phyloP scores from a whole-genome alignment of 2,113 vertebrate species.

The Aptenodytes patagonicus region DNA sequence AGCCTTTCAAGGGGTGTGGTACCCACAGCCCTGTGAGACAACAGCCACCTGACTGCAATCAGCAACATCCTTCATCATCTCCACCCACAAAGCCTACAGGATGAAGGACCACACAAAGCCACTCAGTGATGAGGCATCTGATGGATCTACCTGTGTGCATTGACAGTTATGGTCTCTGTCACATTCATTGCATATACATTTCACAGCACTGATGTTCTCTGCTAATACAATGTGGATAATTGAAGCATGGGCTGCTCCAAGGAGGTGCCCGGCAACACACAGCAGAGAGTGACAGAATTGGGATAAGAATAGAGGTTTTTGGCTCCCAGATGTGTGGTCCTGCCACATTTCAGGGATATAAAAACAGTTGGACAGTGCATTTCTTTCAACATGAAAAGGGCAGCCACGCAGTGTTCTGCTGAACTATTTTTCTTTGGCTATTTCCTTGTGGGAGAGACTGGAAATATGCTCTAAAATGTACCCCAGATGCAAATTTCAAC shows the following conservation, averaged over 20 bases:
- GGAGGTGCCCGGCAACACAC: neutral
- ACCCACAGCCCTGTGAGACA: neutral
- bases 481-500: neutral
- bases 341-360: neutral
- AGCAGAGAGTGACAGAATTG: neutral
- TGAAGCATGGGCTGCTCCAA: neutral
- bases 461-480: neutral
- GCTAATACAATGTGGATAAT: neutral
- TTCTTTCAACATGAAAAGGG: neutral
- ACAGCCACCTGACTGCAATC: accelerated
- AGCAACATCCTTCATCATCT: neutral
- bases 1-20: neutral
- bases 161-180: neutral
- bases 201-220: neutral
- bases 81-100: neutral
- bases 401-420: neutral
- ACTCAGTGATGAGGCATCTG: no score
- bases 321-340: neutral
- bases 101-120: neutral
- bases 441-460: neutral
- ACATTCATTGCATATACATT: neutral
- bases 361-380: neutral
- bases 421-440: neutral
- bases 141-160: neutral
- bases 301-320: neutral